Evolutionary conservation across 1,140 invertebrate genomes (phyloP), one percentile per base, ranked within the genome.

Genomic region (Trigoniulus corallinus): DNA sequence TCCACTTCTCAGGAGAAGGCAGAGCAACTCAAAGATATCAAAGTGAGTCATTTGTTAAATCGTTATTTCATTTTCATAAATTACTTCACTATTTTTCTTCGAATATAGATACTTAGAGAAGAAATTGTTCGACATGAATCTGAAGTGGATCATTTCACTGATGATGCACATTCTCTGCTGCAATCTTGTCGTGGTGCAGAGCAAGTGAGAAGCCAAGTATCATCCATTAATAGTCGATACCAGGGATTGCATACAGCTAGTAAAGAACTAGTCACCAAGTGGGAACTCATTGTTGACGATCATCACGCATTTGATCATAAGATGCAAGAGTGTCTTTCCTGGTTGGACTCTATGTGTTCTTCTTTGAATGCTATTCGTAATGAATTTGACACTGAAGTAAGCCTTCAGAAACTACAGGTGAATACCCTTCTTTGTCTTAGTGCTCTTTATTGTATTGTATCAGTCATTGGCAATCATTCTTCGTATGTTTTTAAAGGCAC

Each of bases 261-360:
- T 53, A 88, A 93, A 69, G 88, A 94, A 65, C 80, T 87, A 0
- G 79, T 89, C 2, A 82, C 80, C 57, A 81, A 85, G 51, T 92
- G 85, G 79, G 80, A 85, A 56, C 79, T 77, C 55, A 73, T 92
- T 44, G 80, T 87, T 0, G 80, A 84, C 26, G 85, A 93, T 58
- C 89, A 94, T 62, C 76, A 77, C 49, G 72, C 74, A 50, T 95
- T 85, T 62, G 75, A 81, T 55, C 80, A 84, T 40, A 80, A 85
- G 62, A 70, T 82, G 47, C 74, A 76, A 44, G 80, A 84, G 56
- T 77, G 81, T n/a, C 73, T 80, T 29, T 64, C 72, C 26, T 92
- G 86, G 84, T 60, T 94, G 13, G 72, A 72, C 44, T 75, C 78
- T 1, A 69, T 91, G 42, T 84, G 91, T 66, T 74, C 81, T 57